These are phyloP conservation scores for Panurus biarmicus DNA, from an alignment of 2,113 vertebrate genomes.

Conservation along the genomic window DNA sequence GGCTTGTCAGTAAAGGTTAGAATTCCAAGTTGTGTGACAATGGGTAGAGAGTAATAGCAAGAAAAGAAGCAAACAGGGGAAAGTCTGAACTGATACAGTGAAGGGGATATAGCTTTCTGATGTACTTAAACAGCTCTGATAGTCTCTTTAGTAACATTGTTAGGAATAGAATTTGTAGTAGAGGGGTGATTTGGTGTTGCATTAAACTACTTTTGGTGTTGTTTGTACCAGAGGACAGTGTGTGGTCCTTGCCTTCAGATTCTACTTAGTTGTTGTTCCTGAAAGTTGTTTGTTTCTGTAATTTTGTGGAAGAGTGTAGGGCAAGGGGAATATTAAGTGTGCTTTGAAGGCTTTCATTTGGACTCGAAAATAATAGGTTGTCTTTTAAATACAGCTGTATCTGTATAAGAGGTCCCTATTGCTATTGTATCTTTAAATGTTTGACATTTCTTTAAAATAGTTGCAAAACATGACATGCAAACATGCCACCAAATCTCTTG, in stretches of 20 bases:
- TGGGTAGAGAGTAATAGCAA: neutral
- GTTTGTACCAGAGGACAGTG: neutral
- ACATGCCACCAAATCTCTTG: neutral
- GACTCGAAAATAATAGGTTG: neutral
- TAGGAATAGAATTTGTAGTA: neutral
- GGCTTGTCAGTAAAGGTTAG: neutral
- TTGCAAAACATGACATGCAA: neutral
- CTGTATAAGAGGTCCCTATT: neutral
- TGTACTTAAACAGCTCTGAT: neutral
- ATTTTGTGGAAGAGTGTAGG: neutral
- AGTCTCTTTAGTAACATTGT: neutral
- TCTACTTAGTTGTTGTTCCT: neutral
- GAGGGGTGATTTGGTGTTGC: neutral
- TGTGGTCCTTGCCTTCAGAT: neutral
- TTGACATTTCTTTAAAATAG: neutral
- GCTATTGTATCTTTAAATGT: neutral
- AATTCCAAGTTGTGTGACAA: neutral
- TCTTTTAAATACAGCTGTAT: neutral
- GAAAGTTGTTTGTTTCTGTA: neutral
- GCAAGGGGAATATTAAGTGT: neutral
- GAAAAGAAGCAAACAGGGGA: neutral
- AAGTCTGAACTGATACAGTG: neutral
- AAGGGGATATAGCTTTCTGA: neutral
- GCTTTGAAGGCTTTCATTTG: neutral
- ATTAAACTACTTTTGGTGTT: neutral